Percentiles rank a stretch among this genome's conserved stretches.
Evolutionary conservation across 2,888 invertebrate genomes (phyloP).

Genomic region (Biston stratarius): DNA sequence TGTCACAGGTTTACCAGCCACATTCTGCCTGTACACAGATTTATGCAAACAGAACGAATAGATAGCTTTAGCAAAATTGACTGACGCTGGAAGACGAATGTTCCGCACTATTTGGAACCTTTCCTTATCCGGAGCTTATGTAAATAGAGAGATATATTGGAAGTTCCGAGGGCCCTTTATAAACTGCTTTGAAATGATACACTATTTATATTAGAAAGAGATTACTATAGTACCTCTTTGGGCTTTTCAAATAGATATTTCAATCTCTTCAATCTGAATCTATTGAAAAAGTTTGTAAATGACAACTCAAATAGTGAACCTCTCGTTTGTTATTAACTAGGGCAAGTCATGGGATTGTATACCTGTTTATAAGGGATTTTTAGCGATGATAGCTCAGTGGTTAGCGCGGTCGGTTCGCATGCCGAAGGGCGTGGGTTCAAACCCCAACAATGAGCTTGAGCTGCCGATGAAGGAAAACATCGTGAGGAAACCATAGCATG

Average conservation of each 20-base stretch:
- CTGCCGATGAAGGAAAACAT: too few relatives aligned
- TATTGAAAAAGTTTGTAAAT: constrained; percentile 14
- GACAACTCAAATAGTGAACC: neutral
- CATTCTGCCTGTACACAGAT: constrained; percentile 41
- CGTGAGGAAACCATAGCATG: too few relatives aligned
- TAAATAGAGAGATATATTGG: constrained; percentile 56
- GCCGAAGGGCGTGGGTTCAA: too few relatives aligned
- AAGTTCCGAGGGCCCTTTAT: constrained; percentile 53
- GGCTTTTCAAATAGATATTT: constrained; percentile 29
- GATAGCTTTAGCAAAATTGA: constrained; percentile 62
- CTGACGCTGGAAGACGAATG: constrained; percentile 63
- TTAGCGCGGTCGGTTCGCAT: too few relatives aligned
- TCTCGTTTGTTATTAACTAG: neutral
- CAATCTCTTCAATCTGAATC: constrained; percentile 32
- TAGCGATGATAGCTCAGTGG: too few relatives aligned
- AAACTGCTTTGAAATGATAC: constrained; percentile 50
- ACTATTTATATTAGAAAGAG: constrained; percentile 45
- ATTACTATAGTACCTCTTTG: constrained; percentile 40
- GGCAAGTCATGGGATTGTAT: neutral
- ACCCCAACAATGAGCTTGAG: too few relatives aligned
- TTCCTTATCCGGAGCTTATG: constrained; percentile 56
- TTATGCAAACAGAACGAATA: constrained; percentile 47
- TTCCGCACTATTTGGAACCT: constrained; percentile 57
- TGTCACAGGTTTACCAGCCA: constrained; percentile 7
- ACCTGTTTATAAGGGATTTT: too few relatives aligned